Percentiles rank a stretch among this genome's conserved stretches.
phyloP scores from a whole-genome alignment of 2,113 vertebrate species.

The Fulica atra region DNA sequence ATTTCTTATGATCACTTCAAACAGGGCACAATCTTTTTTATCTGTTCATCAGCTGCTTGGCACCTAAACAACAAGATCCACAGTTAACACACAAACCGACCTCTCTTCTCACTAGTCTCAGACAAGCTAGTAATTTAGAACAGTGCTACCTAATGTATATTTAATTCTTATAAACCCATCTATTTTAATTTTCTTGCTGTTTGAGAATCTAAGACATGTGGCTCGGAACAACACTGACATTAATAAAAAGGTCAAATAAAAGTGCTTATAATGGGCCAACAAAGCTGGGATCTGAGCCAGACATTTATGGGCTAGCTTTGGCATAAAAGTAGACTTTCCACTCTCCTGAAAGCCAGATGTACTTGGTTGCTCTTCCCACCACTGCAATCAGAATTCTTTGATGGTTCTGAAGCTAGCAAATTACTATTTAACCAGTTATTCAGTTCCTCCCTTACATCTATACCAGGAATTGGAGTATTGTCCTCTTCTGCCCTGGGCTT shows the following conservation, averaged over 20 bases:
- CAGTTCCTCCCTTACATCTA: background rate
- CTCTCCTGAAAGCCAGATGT: conserved; percentile 54
- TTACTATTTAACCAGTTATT: conserved; percentile 24
- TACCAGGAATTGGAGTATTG: background rate
- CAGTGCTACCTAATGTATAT: background rate
- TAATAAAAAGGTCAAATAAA: conserved; percentile 70
- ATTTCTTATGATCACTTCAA: background rate
- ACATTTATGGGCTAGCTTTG: conserved; percentile 51
- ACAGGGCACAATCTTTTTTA: background rate
- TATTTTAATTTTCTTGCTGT: conserved; percentile 2
- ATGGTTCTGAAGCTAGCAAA: conserved; percentile 37
- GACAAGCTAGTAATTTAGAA: background rate
- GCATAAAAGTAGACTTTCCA: conserved; percentile 51
- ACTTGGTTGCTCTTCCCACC: conserved; percentile 30
- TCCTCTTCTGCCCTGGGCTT: conserved; percentile 1
- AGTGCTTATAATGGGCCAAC: conserved; percentile 48
- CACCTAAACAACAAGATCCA: background rate
- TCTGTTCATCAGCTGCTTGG: background rate
- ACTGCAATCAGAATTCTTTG: conserved; percentile 47
- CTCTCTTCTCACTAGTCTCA: background rate
- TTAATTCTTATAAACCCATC: background rate
- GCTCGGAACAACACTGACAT: conserved; percentile 38
- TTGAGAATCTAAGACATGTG: conserved; percentile 28
- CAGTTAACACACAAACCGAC: background rate
- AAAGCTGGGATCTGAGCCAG: conserved; percentile 41